Conservation (phyloP, 2,888 invertebrate species). For the Deilephila elpenor region DNA sequence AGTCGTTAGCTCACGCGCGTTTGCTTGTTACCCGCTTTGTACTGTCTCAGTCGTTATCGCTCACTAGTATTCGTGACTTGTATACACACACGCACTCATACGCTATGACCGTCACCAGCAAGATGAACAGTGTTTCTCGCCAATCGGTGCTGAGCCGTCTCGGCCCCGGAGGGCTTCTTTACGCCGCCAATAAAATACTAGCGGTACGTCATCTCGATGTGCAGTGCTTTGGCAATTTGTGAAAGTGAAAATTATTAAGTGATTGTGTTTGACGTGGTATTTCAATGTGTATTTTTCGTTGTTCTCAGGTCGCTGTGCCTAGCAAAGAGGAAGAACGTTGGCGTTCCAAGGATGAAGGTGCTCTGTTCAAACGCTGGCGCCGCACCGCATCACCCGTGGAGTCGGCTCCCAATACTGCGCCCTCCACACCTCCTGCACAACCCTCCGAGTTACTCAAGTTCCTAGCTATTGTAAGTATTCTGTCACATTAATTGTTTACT, state of each 20-base stretch:
- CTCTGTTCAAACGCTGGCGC: conserved; percentile 78
- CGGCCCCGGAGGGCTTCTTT: conserved; percentile 79
- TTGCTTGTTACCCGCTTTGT: conserved; percentile 64
- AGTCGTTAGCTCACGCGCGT: conserved; percentile 63
- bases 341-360: conserved; percentile 77
- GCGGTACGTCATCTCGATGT: conserved; percentile 75
- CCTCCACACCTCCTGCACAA: conserved; percentile 63
- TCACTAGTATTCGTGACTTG: conserved; percentile 67
- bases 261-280: conserved; percentile 59
- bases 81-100: conserved; percentile 59
- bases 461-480: conserved; percentile 90
- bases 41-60: conserved; percentile 51
- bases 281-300: conserved; percentile 74
- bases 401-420: conserved; percentile 54
- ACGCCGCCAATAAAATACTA: conserved; percentile 80
- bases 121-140: conserved; percentile 83
- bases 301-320: conserved; percentile 80
- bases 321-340: conserved; percentile 80
- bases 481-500: neutral
- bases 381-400: conserved; percentile 65
- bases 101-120: conserved; percentile 81
- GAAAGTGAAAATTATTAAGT: conserved; percentile 48
- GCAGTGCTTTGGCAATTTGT: conserved; percentile 40
- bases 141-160: conserved; percentile 78
- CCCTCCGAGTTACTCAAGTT: conserved; percentile 87